Percentiles rank a stretch among this genome's conserved stretches.
These are phyloP conservation scores for Rhyzopertha dominica DNA, from an alignment of 1,140 invertebrate species.

Conservation along the genomic window DNA sequence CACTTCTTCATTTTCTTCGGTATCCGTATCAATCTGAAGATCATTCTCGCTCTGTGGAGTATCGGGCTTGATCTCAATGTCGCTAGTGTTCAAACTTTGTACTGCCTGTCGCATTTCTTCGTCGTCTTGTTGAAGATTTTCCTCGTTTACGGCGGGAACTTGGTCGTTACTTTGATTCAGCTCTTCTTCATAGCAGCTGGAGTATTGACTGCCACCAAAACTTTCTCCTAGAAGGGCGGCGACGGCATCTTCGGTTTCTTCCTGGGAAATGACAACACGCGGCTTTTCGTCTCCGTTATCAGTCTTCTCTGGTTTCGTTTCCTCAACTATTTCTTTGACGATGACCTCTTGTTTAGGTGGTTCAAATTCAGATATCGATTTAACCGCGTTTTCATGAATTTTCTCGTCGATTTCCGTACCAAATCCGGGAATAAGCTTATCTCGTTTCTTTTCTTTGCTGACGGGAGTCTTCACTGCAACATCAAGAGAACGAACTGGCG, in stretches of 20 bases:
- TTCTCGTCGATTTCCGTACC: slow-evolving; percentile 62
- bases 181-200: slow-evolving; percentile 37
- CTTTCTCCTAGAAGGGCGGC: slow-evolving; percentile 80
- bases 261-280: slow-evolving; percentile 79
- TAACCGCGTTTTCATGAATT: slow-evolving; percentile 74
- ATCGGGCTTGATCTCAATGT: slow-evolving; percentile 73
- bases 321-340: slow-evolving; percentile 47
- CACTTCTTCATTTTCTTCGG: slow-evolving; percentile 57
- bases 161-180: slow-evolving; percentile 40
- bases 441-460: slow-evolving; percentile 46
- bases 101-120: slow-evolving; percentile 75
- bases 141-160: slow-evolving; percentile 48
- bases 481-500: no score
- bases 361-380: slow-evolving; percentile 62
- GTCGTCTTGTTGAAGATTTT: slow-evolving; percentile 60
- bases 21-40: slow-evolving; percentile 81
- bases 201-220: slow-evolving; percentile 56
- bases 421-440: slow-evolving; percentile 66
- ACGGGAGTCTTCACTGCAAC: no score
- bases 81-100: slow-evolving; percentile 66
- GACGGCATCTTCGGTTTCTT: slow-evolving; percentile 88
- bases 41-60: slow-evolving; percentile 80
- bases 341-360: slow-evolving; percentile 36
- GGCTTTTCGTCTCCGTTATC: slow-evolving; percentile 64
- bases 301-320: slow-evolving; percentile 40